Evolutionary conservation across 2,888 invertebrate genomes (phyloP), one percentile per base, ranked within the genome.

Genomic region (Trichogramma evanescens): DNA sequence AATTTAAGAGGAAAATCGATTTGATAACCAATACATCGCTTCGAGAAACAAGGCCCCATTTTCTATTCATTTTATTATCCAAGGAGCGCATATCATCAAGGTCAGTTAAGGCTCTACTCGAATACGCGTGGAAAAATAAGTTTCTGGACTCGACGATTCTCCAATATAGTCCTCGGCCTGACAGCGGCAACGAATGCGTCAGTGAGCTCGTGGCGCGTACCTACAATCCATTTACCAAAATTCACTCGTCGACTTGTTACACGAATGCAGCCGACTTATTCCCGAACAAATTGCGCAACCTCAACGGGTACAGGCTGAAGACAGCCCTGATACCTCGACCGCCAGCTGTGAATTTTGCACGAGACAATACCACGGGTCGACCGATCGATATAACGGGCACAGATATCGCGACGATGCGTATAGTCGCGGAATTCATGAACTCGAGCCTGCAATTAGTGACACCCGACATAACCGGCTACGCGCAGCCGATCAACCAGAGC

Each of bases 221-320:
- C n/a, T 62, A 50, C n/a, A 62, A 62, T 50, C 62, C 62, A 8
- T 62, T 62, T 13, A 50, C 38, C 1, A 13, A 56, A 6, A 7
- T 4, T n/a, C 46, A 59, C 7, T 13, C n/a, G 3, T 7, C 5
- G 6, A 38, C n/a, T 5, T 53, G 56, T 13, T 56, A 56, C 7
- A 10, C 41, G 1, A 3, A 2, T 13, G n/a, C 6, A 4, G 7
- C 8, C 4, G 38, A 39, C 2, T 26, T 62, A 40, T 62, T 62
- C 13, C 59, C 58, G 8, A 53, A 62, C n/a, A 62, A 62, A 50
- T 9, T 62, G 5, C 13, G 38, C 6, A 39, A 62, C 39, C 52
- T 62, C 55, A 4, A 56, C 10, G 13, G 13, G 8, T 50, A 59
- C 44, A 50, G 53, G 2, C 8, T 62, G 4, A 52, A 5, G 38